Conservation (phyloP, 2,113 vertebrate genomes). For the Oncorhynchus keta region DNA sequence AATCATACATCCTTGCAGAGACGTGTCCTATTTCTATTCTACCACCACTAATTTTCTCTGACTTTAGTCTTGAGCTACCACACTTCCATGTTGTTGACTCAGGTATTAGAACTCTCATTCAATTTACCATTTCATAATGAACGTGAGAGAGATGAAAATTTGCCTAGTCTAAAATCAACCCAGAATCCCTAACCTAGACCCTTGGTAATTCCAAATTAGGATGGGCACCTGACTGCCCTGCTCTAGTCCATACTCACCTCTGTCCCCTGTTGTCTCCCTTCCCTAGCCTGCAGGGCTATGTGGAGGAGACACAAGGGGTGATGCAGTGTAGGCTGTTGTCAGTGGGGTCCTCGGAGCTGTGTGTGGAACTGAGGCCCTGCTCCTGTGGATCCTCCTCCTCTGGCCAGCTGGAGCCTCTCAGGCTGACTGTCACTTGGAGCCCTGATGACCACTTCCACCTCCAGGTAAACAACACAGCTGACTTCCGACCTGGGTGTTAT, state of each 20-base stretch:
- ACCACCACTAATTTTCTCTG: too few relatives aligned
- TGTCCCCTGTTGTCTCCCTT: neutral
- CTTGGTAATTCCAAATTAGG: neutral
- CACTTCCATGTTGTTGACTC: too few relatives aligned
- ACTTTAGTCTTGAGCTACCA: too few relatives aligned
- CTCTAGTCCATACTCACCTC: too few relatives aligned
- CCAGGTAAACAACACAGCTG: slow-evolving; percentile 48
- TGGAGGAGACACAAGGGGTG: slow-evolving; percentile 29
- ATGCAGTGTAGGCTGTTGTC: slow-evolving; percentile 59
- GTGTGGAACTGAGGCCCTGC: slow-evolving; percentile 62
- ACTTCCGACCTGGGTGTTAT: neutral
- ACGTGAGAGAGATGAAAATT: too few relatives aligned
- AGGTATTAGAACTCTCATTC: too few relatives aligned
- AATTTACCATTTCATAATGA: too few relatives aligned
- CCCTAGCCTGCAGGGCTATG: slow-evolving; percentile 56
- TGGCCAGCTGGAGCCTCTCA: slow-evolving; percentile 56
- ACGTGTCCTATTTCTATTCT: too few relatives aligned
- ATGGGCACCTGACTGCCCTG: neutral
- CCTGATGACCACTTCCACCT: slow-evolving; percentile 56
- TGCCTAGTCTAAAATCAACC: too few relatives aligned
- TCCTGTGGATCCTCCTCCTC: neutral
- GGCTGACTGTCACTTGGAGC: slow-evolving; percentile 56
- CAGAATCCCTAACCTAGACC: neutral
- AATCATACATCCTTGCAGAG: neutral
- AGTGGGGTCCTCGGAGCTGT: slow-evolving; percentile 57